Evolutionary conservation across 2,113 vertebrate genomes (phyloP).

Genomic region (Malurus melanocephalus): DNA sequence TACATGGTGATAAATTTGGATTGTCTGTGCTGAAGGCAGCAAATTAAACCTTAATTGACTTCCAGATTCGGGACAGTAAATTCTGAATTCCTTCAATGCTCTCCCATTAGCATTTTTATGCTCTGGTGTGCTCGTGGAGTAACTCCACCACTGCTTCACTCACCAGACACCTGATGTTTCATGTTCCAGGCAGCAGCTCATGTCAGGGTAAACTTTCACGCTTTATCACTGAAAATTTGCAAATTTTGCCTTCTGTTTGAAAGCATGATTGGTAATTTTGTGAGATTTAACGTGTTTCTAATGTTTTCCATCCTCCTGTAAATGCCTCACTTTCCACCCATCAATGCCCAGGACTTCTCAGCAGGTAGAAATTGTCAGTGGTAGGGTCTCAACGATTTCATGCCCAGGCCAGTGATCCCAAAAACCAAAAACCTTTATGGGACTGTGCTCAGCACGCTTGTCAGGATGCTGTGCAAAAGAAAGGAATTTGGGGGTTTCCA

Average conservation of each 20-base stretch:
- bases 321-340: not conserved
- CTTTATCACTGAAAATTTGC: not conserved
- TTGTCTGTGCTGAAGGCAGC: not conserved
- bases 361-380: not conserved
- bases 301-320: not conserved
- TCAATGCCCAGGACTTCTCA: not conserved
- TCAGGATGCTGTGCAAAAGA: not conserved
- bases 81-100: not conserved
- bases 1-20: not conserved
- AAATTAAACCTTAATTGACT: not conserved
- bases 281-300: not conserved
- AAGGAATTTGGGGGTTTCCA: not conserved
- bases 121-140: not conserved
- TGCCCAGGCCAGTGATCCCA: fast-evolving
- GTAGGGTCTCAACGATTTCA: not conserved
- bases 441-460: not conserved
- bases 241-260: not conserved
- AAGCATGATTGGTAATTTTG: not conserved
- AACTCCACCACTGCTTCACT: not conserved
- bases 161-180: not conserved
- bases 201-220: not conserved
- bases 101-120: not conserved
- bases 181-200: not conserved
- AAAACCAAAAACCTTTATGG: not conserved
- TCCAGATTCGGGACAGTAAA: not conserved